phyloP scores from a whole-genome alignment of 2,797 vertebrate species.

The Pangasius sanitwongsei region DNA sequence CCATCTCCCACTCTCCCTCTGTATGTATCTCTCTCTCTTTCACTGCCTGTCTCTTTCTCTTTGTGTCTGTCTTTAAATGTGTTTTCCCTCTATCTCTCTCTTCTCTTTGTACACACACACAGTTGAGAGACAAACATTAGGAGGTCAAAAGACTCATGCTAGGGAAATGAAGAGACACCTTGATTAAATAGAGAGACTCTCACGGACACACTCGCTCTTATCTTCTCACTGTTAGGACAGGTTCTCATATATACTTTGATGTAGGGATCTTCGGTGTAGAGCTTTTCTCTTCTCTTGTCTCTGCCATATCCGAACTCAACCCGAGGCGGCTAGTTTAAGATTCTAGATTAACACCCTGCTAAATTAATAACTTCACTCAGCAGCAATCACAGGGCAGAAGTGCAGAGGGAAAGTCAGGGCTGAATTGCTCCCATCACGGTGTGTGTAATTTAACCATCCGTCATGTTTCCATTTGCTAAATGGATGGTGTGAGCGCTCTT shows the following conservation, averaged over 20 bases:
- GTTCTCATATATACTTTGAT: constrained; percentile 1
- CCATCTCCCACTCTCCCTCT: not conserved
- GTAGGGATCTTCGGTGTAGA: not conserved
- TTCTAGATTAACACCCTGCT: constrained; percentile 1
- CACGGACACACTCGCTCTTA: not conserved
- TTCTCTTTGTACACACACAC: not conserved
- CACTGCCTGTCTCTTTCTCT: not conserved
- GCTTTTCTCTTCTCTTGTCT: not conserved
- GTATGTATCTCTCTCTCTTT: not conserved
- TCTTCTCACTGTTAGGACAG: not conserved
- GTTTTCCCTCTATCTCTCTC: not conserved
- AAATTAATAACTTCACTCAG: constrained; percentile 26
- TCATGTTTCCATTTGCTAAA: constrained; percentile 13
- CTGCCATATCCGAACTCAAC: not conserved
- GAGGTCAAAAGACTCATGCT: not conserved
- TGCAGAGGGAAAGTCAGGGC: constrained; percentile 58
- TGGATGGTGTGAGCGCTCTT: constrained; percentile 24
- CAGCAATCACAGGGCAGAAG: constrained; percentile 19
- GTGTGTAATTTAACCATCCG: constrained; percentile 60
- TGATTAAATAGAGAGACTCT: not conserved
- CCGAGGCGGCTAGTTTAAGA: constrained; percentile 1
- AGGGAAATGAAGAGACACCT: not conserved
- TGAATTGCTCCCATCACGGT: constrained; percentile 65
- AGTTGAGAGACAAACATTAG: not conserved
- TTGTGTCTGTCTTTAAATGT: not conserved